Conservation (phyloP, 2,888 invertebrate species). For the Zygothrica quintamaculata region DNA sequence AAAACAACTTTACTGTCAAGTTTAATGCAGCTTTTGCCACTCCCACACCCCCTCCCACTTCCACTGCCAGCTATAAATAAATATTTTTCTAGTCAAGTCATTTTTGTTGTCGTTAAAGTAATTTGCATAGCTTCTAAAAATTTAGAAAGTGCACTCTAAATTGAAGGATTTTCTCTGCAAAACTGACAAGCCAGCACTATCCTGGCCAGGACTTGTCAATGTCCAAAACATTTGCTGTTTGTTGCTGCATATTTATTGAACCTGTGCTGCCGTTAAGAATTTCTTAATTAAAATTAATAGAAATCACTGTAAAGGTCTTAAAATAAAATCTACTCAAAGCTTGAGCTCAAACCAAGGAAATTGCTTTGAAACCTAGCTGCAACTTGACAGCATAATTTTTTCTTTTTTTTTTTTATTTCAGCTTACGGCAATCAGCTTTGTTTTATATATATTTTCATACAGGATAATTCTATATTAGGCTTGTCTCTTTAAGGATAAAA, state of each 20-base stretch:
- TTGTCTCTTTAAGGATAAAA: too few relatives aligned
- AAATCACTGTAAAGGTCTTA: not conserved
- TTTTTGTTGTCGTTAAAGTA: slow-evolving; percentile 44
- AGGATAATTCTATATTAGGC: too few relatives aligned
- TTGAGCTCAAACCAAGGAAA: too few relatives aligned
- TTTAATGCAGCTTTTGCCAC: slow-evolving; percentile 42
- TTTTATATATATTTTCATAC: too few relatives aligned
- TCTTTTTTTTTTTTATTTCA: too few relatives aligned
- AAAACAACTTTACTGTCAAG: slow-evolving; percentile 61
- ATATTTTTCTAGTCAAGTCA: slow-evolving; percentile 53
- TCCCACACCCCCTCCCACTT: slow-evolving; percentile 5
- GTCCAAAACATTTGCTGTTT: too few relatives aligned
- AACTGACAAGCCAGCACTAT: slow-evolving; percentile 32
- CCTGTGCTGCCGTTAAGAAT: not conserved
- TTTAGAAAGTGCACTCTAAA: slow-evolving; percentile 39
- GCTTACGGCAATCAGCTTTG: too few relatives aligned
- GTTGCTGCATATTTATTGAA: too few relatives aligned
- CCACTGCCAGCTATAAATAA: slow-evolving; percentile 31
- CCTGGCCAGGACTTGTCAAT: not conserved
- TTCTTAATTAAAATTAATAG: not conserved
- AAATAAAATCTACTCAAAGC: too few relatives aligned
- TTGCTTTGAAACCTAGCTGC: not conserved
- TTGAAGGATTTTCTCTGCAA: slow-evolving; percentile 15
- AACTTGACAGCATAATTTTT: not conserved
- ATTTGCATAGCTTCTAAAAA: slow-evolving; percentile 39